Conservation (phyloP, 2,888 invertebrate species). For the Odontothrips loti region DNA sequence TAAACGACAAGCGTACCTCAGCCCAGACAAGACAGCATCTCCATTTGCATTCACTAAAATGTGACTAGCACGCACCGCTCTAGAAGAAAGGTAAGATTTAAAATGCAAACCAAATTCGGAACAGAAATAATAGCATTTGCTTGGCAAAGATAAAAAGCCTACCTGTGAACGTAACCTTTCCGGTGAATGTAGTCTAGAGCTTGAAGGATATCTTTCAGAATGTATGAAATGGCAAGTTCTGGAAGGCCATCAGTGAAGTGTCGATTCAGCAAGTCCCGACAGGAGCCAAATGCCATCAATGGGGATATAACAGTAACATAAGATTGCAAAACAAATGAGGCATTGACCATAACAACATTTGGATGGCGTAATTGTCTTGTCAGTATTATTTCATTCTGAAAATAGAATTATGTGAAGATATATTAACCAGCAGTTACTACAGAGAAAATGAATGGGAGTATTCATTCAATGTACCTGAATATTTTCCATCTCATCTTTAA, state of each 20-base stretch:
- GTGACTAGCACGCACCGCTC: conserved; percentile 78
- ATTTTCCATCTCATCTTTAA: conserved; percentile 37
- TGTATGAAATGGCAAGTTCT: conserved; percentile 73
- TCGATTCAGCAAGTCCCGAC: conserved; percentile 65
- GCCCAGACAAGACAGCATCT: conserved; percentile 68
- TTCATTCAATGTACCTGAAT: conserved; percentile 34
- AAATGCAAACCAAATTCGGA: neutral
- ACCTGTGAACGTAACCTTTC: conserved; percentile 82
- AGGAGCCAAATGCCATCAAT: conserved; percentile 79
- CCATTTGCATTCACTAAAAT: conserved; percentile 71
- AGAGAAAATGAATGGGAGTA: conserved; percentile 33
- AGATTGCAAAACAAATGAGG: conserved; percentile 71
- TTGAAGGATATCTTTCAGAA: conserved; percentile 70
- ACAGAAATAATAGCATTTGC: neutral
- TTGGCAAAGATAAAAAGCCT: conserved; percentile 18
- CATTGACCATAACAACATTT: conserved; percentile 69
- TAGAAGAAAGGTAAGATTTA: conserved; percentile 45
- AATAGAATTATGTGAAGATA: neutral
- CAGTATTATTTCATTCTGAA: conserved; percentile 70
- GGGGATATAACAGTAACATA: conserved; percentile 78
- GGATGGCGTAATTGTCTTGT: conserved; percentile 73
- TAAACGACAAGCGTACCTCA: conserved; percentile 72
- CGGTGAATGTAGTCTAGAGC: conserved; percentile 82
- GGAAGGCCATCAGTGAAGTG: conserved; percentile 75
- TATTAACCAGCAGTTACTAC: neutral